Percentiles rank a stretch among this genome's conserved stretches.
phyloP scores from a whole-genome alignment of 2,113 vertebrate genomes.

The Tympanuchus pallidicinctus region DNA sequence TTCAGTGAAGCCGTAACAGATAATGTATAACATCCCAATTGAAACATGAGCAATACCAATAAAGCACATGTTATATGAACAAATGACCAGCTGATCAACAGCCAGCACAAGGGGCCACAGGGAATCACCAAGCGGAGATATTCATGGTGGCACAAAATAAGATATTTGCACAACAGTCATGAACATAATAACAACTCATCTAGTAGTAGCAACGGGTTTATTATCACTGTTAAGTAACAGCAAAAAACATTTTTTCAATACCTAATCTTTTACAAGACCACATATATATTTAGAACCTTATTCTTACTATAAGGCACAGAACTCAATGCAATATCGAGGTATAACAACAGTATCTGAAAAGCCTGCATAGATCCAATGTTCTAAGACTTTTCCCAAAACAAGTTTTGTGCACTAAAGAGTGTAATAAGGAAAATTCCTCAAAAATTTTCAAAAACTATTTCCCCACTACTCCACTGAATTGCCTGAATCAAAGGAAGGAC shows the following conservation, averaged over 20 bases:
- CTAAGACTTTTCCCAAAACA: not conserved
- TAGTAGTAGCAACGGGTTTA: not conserved
- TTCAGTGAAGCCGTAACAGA: not conserved
- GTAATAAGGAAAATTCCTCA: not conserved
- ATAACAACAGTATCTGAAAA: not conserved
- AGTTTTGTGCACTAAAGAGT: not conserved
- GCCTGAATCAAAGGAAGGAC: constrained; percentile 23
- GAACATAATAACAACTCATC: not conserved
- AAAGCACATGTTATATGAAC: not conserved
- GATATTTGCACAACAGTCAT: not conserved
- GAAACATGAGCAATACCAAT: not conserved
- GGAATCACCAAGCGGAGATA: not conserved
- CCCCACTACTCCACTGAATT: not conserved
- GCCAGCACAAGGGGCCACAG: not conserved
- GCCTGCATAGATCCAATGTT: not conserved
- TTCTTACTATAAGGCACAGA: not conserved
- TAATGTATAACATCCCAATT: not conserved
- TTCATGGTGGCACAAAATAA: not conserved
- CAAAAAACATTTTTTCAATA: not conserved
- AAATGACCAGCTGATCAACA: not conserved
- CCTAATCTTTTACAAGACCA: not conserved
- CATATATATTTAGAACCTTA: not conserved
- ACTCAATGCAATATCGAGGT: not conserved
- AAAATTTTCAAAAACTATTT: not conserved
- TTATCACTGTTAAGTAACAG: not conserved